A percentile compares a stretch with the other conserved stretches of the same genome.
Conservation (phyloP, 2,888 invertebrate genomes). For the Iphiclides podalirius region DNA sequence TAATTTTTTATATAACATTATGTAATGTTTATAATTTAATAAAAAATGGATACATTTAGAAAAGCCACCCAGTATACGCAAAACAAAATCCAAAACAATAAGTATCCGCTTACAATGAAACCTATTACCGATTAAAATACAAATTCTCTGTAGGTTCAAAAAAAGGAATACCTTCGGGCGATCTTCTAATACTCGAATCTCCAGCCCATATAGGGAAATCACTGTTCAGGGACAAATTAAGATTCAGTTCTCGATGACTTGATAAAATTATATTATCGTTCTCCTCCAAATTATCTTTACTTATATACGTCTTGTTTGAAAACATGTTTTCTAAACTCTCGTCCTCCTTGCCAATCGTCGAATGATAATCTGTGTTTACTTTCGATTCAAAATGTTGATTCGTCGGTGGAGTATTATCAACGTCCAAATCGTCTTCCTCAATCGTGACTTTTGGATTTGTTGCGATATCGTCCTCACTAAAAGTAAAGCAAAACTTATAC, state of each 20-base stretch:
- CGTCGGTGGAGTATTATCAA: slow-evolving; percentile 45
- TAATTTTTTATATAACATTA: no score
- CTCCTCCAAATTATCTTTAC: slow-evolving; percentile 32
- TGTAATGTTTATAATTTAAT: no score
- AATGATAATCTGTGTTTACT: slow-evolving; percentile 25
- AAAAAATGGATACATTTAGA: no score
- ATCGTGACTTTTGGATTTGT: slow-evolving; percentile 90
- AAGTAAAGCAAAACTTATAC: slow-evolving; percentile 8
- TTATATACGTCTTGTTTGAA: slow-evolving; percentile 32
- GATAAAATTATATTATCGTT: slow-evolving; percentile 21
- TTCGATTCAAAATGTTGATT: slow-evolving; percentile 29
- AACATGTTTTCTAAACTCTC: slow-evolving; percentile 27
- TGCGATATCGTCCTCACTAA: slow-evolving; percentile 83
- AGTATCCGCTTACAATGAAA: no score
- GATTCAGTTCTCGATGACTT: slow-evolving; percentile 30
- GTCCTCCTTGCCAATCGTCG: slow-evolving; percentile 29
- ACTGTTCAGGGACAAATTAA: slow-evolving; percentile 45
- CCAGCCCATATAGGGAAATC: slow-evolving; percentile 80
- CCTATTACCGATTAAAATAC: no score
- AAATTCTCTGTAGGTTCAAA: no score
- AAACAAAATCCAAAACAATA: no score
- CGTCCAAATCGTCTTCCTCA: slow-evolving; percentile 88
- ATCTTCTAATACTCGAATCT: slow-evolving; percentile 85
- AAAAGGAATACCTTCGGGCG: slow-evolving; percentile 83
- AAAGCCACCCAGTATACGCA: no score